These are phyloP conservation scores for Saccostrea cuccullata DNA, from an alignment of 1,140 invertebrate species.

Conservation along the genomic window DNA sequence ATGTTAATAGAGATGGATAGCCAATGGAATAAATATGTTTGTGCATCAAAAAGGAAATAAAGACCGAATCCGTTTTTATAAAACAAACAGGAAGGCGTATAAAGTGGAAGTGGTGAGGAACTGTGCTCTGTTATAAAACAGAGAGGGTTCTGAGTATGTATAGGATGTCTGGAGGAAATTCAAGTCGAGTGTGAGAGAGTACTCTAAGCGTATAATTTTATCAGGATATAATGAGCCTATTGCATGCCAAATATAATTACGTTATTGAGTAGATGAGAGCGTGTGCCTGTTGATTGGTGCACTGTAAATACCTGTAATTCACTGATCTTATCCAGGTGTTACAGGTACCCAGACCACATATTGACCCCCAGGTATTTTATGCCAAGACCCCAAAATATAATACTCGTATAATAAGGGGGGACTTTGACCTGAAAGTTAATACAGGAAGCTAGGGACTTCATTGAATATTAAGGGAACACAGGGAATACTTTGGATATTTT, in stretches of 20 bases:
- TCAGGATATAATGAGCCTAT: background rate
- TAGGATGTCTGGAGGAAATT: background rate
- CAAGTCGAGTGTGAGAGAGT: background rate
- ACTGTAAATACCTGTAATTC: background rate
- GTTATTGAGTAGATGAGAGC: background rate
- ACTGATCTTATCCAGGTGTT: background rate
- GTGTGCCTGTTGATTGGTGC: background rate
- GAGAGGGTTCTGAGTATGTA: background rate
- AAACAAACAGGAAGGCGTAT: background rate
- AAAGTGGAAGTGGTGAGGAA: background rate
- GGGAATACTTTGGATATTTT: too few species aligned
- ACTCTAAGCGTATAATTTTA: background rate
- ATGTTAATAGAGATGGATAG: background rate
- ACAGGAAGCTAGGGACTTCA: too few species aligned
- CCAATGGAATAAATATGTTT: background rate
- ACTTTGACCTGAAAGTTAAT: too few species aligned
- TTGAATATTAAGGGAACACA: too few species aligned
- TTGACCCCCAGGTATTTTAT: background rate
- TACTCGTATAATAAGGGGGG: too few species aligned
- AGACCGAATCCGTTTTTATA: background rate
- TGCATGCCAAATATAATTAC: conserved; percentile 8
- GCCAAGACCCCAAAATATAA: too few species aligned
- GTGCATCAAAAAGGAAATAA: background rate
- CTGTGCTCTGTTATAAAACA: background rate
- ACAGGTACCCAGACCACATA: background rate